Conservation (phyloP, 1,140 invertebrate genomes). For the Ganaspis sp. region DNA sequence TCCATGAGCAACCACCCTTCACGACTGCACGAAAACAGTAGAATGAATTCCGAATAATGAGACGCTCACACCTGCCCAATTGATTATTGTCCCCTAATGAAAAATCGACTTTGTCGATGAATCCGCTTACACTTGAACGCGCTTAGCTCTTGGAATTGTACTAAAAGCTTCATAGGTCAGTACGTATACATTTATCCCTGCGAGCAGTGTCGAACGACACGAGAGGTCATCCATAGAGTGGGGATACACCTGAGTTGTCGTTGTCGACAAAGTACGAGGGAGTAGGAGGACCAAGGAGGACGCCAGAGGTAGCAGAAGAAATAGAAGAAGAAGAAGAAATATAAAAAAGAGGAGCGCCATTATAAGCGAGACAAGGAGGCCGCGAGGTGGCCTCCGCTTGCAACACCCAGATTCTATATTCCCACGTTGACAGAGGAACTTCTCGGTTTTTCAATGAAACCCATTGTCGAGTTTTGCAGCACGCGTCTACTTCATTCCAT, state of each 20-base stretch:
- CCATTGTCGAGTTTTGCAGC: slow-evolving; percentile 41
- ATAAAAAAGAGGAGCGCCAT: slow-evolving; percentile 54
- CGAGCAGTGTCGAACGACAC: slow-evolving; percentile 66
- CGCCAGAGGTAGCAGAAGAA: slow-evolving; percentile 49
- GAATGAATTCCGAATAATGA: not conserved
- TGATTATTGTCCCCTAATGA: not conserved
- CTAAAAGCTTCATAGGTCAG: slow-evolving; percentile 63
- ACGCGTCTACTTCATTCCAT: slow-evolving; percentile 33
- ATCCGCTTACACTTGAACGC: slow-evolving; percentile 55
- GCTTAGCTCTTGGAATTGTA: slow-evolving; percentile 61
- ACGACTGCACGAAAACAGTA: not conserved
- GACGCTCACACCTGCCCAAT: not conserved
- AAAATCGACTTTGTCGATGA: slow-evolving; percentile 25
- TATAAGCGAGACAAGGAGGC: slow-evolving; percentile 43
- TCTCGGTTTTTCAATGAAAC: slow-evolving; percentile 49
- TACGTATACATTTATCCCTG: slow-evolving; percentile 69
- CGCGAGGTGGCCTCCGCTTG: slow-evolving; percentile 54
- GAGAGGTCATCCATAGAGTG: slow-evolving; percentile 66
- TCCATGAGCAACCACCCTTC: slow-evolving; percentile 52
- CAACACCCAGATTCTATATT: slow-evolving; percentile 52
- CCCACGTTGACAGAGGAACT: slow-evolving; percentile 61
- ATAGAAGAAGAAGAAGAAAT: slow-evolving; percentile 45
- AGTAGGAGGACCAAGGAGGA: slow-evolving; percentile 45
- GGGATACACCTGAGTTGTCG: slow-evolving; percentile 60
- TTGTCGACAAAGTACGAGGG: slow-evolving; percentile 38